Conservation (phyloP, 2,797 vertebrate species). For the Anniella stebbinsi region DNA sequence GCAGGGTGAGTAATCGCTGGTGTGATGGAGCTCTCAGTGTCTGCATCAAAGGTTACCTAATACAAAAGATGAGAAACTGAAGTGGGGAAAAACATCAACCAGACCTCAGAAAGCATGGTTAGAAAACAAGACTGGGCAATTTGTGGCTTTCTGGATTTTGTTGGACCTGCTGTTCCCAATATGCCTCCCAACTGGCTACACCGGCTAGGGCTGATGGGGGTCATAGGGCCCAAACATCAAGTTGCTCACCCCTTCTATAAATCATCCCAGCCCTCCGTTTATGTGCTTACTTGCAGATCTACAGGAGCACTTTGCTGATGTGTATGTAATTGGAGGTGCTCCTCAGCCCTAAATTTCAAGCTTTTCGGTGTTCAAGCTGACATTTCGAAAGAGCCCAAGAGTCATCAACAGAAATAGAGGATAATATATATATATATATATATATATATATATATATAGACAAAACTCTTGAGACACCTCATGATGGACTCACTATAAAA, state of each 20-base stretch:
- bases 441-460: too few relatives aligned
- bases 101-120: too few relatives aligned
- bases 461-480: background rate
- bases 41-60: background rate
- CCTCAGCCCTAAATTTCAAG: background rate
- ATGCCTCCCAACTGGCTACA: too few relatives aligned
- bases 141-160: too few relatives aligned
- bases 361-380: background rate
- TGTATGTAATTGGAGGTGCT: background rate
- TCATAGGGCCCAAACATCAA: too few relatives aligned
- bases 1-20: too few relatives aligned
- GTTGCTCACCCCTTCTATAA: background rate
- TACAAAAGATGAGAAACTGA: background rate
- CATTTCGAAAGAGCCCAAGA: constrained; percentile 1
- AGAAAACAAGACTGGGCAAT: too few relatives aligned
- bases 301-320: background rate
- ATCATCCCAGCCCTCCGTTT: background rate
- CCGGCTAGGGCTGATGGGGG: too few relatives aligned
- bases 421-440: too few relatives aligned
- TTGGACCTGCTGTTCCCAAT: too few relatives aligned
- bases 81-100: background rate
- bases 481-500: background rate
- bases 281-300: fast-evolving
- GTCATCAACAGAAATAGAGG: background rate
- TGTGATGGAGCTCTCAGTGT: too few relatives aligned